Conservation (phyloP, 2,797 vertebrate genomes). For the Eulemur rubriventer region DNA sequence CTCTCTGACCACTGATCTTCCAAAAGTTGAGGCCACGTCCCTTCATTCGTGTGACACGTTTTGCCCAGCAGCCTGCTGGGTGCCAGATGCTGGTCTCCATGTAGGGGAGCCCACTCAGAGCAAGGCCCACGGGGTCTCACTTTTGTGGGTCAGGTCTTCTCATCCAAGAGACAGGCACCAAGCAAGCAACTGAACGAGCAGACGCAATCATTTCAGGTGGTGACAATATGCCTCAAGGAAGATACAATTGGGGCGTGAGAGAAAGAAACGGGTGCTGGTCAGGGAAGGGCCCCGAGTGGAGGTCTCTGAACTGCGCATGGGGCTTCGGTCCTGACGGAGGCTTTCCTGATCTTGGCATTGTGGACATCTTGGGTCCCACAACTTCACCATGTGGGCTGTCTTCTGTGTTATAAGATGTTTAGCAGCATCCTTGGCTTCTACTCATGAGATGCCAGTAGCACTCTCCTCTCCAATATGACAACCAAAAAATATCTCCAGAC, state of each 20-base stretch:
- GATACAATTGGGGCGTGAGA: neutral
- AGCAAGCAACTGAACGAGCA: neutral
- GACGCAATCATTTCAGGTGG: neutral
- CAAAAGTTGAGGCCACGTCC: neutral
- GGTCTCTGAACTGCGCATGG: neutral
- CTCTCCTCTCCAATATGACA: neutral
- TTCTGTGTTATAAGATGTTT: neutral
- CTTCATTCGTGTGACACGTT: accelerated
- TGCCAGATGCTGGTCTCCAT: neutral
- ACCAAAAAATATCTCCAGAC: neutral
- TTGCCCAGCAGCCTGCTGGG: neutral
- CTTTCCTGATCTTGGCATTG: accelerated
- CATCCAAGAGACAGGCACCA: neutral
- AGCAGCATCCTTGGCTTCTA: neutral
- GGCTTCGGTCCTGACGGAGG: accelerated
- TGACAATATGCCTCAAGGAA: neutral
- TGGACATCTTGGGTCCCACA: accelerated
- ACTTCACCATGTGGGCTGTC: too few species aligned
- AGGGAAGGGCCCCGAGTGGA: neutral
- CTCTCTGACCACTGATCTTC: too few species aligned
- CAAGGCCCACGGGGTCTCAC: accelerated
- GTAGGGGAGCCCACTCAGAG: neutral
- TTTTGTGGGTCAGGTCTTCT: neutral
- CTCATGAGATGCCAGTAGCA: neutral
- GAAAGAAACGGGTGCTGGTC: neutral